Percentiles rank a stretch among this genome's conserved stretches.
phyloP scores from a whole-genome alignment of 2,797 vertebrate genomes.

The Acanthornis magna region DNA sequence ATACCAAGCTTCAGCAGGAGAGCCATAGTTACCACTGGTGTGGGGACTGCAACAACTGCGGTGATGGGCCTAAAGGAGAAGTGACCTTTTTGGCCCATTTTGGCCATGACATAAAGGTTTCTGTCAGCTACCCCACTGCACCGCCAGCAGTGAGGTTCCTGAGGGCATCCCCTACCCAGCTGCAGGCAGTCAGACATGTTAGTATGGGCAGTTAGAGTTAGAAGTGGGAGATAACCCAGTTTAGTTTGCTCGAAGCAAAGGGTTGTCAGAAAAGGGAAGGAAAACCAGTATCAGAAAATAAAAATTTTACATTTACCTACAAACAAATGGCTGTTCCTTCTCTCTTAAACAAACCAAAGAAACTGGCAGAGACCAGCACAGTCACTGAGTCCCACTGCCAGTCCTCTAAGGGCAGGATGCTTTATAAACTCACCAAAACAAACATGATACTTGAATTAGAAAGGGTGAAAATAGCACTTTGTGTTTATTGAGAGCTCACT shows the following conservation, averaged over 20 bases:
- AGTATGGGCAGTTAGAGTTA: not conserved
- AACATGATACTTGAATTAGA: not conserved
- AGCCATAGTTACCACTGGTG: rapidly evolving
- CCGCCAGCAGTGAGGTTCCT: not conserved
- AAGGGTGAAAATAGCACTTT: not conserved
- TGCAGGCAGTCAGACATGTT: not conserved
- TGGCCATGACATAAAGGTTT: not conserved
- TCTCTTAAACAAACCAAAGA: not conserved
- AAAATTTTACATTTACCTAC: not conserved
- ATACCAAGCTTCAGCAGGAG: not conserved
- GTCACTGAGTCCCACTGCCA: not conserved
- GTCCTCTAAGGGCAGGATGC: not conserved
- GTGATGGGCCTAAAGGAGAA: not conserved
- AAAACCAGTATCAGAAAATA: not conserved
- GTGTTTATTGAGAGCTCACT: not conserved
- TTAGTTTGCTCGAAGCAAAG: not conserved
- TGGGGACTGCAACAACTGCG: not conserved
- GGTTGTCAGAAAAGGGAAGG: not conserved
- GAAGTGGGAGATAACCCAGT: not conserved
- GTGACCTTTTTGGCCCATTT: not conserved
- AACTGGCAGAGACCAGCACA: not conserved
- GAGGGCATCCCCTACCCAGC: not conserved
- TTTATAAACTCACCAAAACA: not conserved
- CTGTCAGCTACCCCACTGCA: rapidly evolving
- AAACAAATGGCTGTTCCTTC: not conserved